Evolutionary conservation across 2,113 vertebrate species (phyloP).

Genomic region (Eurypyga helias): DNA sequence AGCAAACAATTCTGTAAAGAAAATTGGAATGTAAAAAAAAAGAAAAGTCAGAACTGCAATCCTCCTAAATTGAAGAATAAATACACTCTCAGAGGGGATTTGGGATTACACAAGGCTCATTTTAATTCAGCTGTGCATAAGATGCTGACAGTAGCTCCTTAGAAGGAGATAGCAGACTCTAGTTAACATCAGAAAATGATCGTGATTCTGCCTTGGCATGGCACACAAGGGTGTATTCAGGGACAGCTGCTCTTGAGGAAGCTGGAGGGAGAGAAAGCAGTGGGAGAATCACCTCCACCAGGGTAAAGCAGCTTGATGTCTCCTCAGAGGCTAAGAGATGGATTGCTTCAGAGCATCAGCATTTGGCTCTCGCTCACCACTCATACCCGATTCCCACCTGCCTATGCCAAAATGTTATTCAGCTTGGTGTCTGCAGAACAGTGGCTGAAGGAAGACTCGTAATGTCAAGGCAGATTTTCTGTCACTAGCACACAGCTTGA

Average conservation of each 20-base stretch:
- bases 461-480: slow-evolving; percentile 48
- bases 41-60: not conserved
- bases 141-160: slow-evolving; percentile 35
- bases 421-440: not conserved
- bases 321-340: not conserved
- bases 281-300: not conserved
- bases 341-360: not conserved
- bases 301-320: not conserved
- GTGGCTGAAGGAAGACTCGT: not conserved
- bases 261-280: not conserved
- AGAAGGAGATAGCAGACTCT: slow-evolving; percentile 24
- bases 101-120: slow-evolving; percentile 31
- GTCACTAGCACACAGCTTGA: slow-evolving; percentile 6
- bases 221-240: not conserved
- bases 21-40: not conserved
- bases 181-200: slow-evolving; percentile 44
- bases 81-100: slow-evolving; percentile 18
- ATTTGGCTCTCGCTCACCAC: not conserved
- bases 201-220: not conserved
- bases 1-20: not conserved
- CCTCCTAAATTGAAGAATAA: slow-evolving; percentile 44
- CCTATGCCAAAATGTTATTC: slow-evolving; percentile 23
- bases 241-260: slow-evolving; percentile 38
- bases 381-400: not conserved
- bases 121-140: slow-evolving; percentile 1